These are phyloP conservation scores for Sitta carolinensis DNA, from an alignment of 2,797 vertebrate species.

Conservation along the genomic window DNA sequence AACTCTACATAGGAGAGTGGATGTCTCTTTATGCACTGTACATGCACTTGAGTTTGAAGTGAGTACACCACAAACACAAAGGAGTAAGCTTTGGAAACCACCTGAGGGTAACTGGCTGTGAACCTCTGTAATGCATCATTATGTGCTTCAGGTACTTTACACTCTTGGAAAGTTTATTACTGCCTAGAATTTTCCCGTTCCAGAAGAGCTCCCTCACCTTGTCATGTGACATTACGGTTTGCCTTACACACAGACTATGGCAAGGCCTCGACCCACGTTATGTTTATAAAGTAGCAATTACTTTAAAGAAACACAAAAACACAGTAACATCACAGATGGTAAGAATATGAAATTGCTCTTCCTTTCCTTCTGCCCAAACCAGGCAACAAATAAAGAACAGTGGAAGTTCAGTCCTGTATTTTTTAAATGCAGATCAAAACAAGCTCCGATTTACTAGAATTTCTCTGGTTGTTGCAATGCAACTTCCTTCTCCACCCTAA, in stretches of 20 bases:
- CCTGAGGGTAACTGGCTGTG: background rate
- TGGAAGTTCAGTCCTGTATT: background rate
- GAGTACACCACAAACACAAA: background rate
- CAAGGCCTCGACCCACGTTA: fast-evolving
- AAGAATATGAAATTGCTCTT: background rate
- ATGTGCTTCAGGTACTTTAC: background rate
- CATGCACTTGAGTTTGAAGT: background rate
- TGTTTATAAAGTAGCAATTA: background rate
- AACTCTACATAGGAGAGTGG: background rate
- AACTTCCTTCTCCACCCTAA: background rate
- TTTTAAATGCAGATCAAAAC: background rate
- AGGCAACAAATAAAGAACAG: background rate
- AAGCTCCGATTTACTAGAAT: background rate
- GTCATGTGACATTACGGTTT: fast-evolving
- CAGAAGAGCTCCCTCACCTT: background rate
- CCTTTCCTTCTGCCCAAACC: background rate
- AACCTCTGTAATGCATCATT: background rate
- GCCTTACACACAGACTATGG: background rate
- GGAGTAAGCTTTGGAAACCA: background rate
- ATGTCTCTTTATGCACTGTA: background rate
- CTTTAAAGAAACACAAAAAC: background rate
- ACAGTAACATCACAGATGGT: background rate
- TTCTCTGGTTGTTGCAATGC: background rate
- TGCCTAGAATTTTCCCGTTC: background rate
- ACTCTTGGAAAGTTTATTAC: background rate